Base-by-base conservation (phyloP, 2,888 invertebrate species). In the Eucriotettix oculatus region DNA sequence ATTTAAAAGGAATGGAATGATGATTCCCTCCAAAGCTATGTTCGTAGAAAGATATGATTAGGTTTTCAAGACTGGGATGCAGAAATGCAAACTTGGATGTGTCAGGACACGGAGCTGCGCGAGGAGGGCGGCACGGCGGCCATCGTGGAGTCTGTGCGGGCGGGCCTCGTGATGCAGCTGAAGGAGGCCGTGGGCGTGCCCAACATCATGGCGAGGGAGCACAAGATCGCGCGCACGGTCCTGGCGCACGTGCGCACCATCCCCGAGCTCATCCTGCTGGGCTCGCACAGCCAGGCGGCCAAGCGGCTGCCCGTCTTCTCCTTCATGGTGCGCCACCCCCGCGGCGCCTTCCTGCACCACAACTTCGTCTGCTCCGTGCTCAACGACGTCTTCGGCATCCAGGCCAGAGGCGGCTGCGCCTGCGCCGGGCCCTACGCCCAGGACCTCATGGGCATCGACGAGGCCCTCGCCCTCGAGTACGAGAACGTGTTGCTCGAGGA, bases 381-480 rank as follows among this genome's bases (percentile, higher is more conserved):
- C 54, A 94, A 93, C 70, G 93, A 95, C 69, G 83, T 95, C 41
- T 94, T 92, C 71, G 94, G 94, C 0, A 90, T 95, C 59, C 93
- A 93, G 74, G 87, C 86, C 0, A 77, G 88, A 63, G 86, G 87
- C 0, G 89, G 88, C 0, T 81, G 87, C 67, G 84, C 85, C 16
- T 91, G 91, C 72, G 88, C 90, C 56, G 83, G 89, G 58, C 85
- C 87, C 59, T 92, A 93, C 70, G 90, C 89, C 5, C 85, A 90
- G 72, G 87, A 89, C 73, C 76, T 92, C 16, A 76, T 94, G 60
- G 92, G 92, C 12, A 91, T 94, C 63, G 86, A 87, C 68, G 83
- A 84, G 65, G 79, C 84, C 65, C 76, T 90, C 16, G 83, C 90
- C 10, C 80, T 79, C 66, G 82, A 86, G 67, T 90, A 88, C 71